Evolutionary conservation across 2,797 vertebrate species (phyloP), one percentile per base, ranked within the genome.

Genomic region (Loris lydekkerianus): DNA sequence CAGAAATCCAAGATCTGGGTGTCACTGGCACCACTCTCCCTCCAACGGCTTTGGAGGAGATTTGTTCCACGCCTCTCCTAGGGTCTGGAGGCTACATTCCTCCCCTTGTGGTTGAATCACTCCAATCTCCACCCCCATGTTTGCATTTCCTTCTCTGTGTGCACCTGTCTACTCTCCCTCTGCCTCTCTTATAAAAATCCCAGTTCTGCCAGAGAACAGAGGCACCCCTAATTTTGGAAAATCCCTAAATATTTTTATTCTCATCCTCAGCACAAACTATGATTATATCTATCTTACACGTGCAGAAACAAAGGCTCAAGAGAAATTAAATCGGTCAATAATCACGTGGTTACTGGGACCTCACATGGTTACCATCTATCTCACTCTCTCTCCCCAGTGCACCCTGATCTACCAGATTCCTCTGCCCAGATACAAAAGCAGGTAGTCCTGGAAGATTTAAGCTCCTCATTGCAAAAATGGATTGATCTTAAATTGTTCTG

Each of bases 391-490:
- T 43, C 23, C 69, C 31, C 13, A 27, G 13, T 37, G 67, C 29
- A 58, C 27, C 49, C 23, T 43, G 25, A 46, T 21, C 15, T n/a
- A 37, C 29, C 31, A 53, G 60, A 49, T 85, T n/a, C 61, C 58
- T 90, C 49, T 90, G 31, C 34, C 58, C 37, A 88, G 65, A 40
- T 31, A 73, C 13, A 58, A 65, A 53, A 65, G 31, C 61, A 58
- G n/a, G 21, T 82, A 56, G 63, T 40, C 69, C 20, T 20, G 31
- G 83, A 84, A 93, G 84, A 86, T 9, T 25, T 82, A 56, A 89
- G 46, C 46, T 94, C 31, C 89, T 63, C 75, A 31, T 76, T 78
- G 21, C 40, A 49, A 89, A 95, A 90, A 43, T 92, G 20, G 23
- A 86, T 60, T 92, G 10, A 56, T 31, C 56, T 63, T 83, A 81